Conservation (phyloP, 2,797 vertebrate species). For the Coracias cyanogaster region DNA sequence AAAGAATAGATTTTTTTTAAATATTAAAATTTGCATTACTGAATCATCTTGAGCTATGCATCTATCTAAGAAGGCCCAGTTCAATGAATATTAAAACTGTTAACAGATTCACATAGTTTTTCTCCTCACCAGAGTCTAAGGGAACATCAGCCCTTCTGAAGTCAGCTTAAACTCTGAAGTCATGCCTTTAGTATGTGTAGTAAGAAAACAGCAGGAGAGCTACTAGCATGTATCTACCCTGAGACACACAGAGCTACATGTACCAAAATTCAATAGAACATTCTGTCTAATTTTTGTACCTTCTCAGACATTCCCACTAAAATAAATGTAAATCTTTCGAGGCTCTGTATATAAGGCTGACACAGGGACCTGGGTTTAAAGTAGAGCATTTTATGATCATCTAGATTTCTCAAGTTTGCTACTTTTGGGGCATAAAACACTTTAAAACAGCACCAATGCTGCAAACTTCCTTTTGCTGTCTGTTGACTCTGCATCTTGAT, state of each 20-base stretch:
- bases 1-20: neutral
- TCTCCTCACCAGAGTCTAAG: neutral
- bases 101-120: neutral
- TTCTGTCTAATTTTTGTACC: neutral
- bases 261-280: neutral
- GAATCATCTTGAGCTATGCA: neutral
- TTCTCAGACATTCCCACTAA: neutral
- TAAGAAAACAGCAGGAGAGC: neutral
- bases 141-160: neutral
- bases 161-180: neutral
- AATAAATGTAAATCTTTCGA: neutral
- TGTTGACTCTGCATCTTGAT: neutral
- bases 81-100: neutral
- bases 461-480: neutral
- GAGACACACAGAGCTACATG: accelerated
- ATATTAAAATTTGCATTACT: neutral
- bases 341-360: neutral
- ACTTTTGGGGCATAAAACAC: neutral
- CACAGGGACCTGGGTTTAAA: neutral
- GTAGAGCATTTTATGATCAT: neutral
- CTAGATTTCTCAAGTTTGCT: neutral
- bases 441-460: neutral
- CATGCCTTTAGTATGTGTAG: neutral
- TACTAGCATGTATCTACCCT: neutral
- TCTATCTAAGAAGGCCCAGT: neutral